Evolutionary conservation across 2,888 invertebrate genomes (phyloP).

Genomic region (Iphiclides podalirius): DNA sequence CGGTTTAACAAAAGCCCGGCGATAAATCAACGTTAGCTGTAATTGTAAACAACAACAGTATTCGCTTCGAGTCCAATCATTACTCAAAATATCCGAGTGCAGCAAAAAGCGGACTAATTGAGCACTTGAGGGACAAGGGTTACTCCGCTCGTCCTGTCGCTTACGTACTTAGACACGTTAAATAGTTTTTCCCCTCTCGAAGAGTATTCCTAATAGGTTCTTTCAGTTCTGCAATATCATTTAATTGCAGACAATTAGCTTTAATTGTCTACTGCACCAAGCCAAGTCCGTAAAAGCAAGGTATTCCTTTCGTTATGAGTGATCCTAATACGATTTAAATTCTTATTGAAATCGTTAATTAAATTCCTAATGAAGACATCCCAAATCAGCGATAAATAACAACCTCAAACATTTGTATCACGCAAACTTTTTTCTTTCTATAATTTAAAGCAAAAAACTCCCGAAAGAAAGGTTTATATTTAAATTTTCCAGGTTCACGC

Average conservation of each 20-base stretch:
- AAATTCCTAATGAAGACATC: background rate
- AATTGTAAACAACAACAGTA: slow-evolving; percentile 65
- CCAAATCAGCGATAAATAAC: slow-evolving; percentile 2
- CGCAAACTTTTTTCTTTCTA: background rate
- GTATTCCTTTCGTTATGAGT: slow-evolving; percentile 3
- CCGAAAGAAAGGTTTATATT: slow-evolving; percentile 50
- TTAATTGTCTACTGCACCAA: slow-evolving; percentile 31
- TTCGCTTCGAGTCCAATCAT: slow-evolving; percentile 61
- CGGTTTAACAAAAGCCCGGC: slow-evolving; percentile 31
- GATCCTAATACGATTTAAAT: slow-evolving; percentile 29
- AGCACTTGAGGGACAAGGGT: slow-evolving; percentile 73
- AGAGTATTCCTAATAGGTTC: slow-evolving; percentile 40
- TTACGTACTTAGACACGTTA: slow-evolving; percentile 76
- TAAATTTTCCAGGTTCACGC: slow-evolving; percentile 40
- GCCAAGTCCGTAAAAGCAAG: slow-evolving; percentile 21
- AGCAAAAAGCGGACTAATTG: slow-evolving; percentile 76
- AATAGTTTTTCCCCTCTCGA: slow-evolving; percentile 62
- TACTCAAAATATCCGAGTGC: slow-evolving; percentile 71
- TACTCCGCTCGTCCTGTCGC: slow-evolving; percentile 60
- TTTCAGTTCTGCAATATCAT: slow-evolving; percentile 35
- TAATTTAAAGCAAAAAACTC: slow-evolving; percentile 2
- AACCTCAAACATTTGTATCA: slow-evolving; percentile 8
- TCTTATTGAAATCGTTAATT: background rate
- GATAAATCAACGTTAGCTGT: slow-evolving; percentile 70
- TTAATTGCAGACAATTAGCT: slow-evolving; percentile 37